Evolutionary conservation across 2,113 vertebrate species (phyloP).

Genomic region (Amia ocellicauda): DNA sequence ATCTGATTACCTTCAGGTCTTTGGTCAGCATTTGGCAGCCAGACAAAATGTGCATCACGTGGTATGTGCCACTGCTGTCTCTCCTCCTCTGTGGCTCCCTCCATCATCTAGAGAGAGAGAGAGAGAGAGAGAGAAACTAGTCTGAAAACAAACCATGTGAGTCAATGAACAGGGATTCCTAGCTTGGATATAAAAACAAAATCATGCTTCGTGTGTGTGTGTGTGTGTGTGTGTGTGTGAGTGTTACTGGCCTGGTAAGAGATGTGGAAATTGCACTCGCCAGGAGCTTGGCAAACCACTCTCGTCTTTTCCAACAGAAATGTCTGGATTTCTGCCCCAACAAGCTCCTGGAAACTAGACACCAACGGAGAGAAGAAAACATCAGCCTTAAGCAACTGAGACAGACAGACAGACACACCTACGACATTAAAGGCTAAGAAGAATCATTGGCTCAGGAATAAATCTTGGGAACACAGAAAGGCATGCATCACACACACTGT

Average conservation of each 20-base stretch:
- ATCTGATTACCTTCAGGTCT: slow-evolving; percentile 75
- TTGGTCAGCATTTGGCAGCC: slow-evolving; percentile 86
- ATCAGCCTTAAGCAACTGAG: too few species aligned
- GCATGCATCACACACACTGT: too few species aligned
- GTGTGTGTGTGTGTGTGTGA: too few species aligned
- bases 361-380: slow-evolving; percentile 6
- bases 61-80: slow-evolving; percentile 80
- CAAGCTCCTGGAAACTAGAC: slow-evolving; percentile 79
- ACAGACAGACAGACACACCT: too few species aligned
- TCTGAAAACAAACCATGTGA: too few species aligned
- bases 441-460: too few species aligned
- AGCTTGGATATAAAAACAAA: too few species aligned
- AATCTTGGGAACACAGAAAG: too few species aligned
- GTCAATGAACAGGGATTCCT: too few species aligned
- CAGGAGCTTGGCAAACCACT: slow-evolving; percentile 78
- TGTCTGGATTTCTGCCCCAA: slow-evolving; percentile 87
- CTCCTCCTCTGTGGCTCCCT: slow-evolving; percentile 79
- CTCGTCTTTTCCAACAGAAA: slow-evolving; percentile 94
- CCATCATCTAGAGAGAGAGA: slow-evolving; percentile 76
- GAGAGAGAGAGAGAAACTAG: slow-evolving; percentile 29
- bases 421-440: too few species aligned
- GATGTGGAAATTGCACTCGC: slow-evolving; percentile 95
- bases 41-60: slow-evolving; percentile 64
- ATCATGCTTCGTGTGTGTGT: too few species aligned
- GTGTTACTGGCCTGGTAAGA: slow-evolving; percentile 89